Evolutionary conservation across 2,797 vertebrate genomes (phyloP), one percentile per base, ranked within the genome.

Genomic region (Cuculus canorus): DNA sequence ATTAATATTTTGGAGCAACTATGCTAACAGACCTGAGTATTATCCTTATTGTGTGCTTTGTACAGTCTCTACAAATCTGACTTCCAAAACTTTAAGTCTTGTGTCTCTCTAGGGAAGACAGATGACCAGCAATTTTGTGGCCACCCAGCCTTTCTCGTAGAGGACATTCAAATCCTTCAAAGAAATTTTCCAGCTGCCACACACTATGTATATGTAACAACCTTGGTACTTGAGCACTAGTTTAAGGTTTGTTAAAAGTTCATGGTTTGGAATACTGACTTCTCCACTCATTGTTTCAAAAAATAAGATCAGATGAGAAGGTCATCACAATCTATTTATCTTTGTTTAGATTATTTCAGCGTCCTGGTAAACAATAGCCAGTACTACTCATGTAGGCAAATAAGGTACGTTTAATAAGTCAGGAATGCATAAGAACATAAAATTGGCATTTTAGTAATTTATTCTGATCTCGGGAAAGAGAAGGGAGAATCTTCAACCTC

Each of bases 261-360:
- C 84, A 69, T 11, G 53, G 17, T 11, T 21, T 94, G 80, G 90
- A 92, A 93, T 95, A 85, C 32, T 92, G 43, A 59, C 53, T 50
- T 92, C 64, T 84, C 70, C 41, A 57, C 41, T 86, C 33, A 53
- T 8, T 60, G 65, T 88, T 95, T 84, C 2, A 0, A 76, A 83
- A 92, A 90, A 73, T 2, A 1, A 88, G 90, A 96, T 92, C 66
- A 73, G 82, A 70, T 84, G 70, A 96, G 88, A 88, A 96, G 73
- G 47, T 48, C 47, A 92, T 64, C 17, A 33, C 59, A 77, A 88
- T 95, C 93, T 94, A 17, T 79, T 88, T 39, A 91, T 94, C 92
- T 94, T 66, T 11, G 15, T 95, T 54, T 64, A 32, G 52, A 35
- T 91, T 92, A 85, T 73, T 90, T 47, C 59, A 94, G 25, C 12